phyloP scores from a whole-genome alignment of 1,140 invertebrate genomes.

The Streblospio benedicti region DNA sequence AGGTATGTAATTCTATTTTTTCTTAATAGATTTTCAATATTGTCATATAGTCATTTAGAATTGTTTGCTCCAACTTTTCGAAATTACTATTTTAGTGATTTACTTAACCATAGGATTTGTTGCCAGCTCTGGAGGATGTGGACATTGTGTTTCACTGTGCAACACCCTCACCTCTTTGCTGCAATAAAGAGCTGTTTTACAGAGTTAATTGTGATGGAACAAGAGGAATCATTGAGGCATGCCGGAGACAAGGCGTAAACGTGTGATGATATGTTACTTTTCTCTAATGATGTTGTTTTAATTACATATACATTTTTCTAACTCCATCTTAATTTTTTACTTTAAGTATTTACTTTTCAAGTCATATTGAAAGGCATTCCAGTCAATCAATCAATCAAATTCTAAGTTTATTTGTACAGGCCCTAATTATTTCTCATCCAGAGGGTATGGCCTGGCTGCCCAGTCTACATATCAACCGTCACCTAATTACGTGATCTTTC shows the following conservation, averaged over 20 bases:
- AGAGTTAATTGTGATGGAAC: conserved; percentile 37
- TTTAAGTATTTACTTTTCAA: no score
- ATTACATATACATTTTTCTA: not conserved
- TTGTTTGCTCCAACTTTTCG: not conserved
- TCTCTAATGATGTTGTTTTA: not conserved
- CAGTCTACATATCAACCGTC: no score
- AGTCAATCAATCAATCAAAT: no score
- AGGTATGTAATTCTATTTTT: conserved; percentile 19
- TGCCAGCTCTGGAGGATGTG: conserved; percentile 27
- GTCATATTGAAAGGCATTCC: no score
- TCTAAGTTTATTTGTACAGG: no score
- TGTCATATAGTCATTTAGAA: no score
- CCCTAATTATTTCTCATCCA: no score
- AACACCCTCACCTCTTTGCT: conserved; percentile 30
- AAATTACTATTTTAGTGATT: not conserved
- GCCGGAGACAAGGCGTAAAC: conserved; percentile 29
- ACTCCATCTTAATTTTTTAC: no score
- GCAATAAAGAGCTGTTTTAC: conserved; percentile 33
- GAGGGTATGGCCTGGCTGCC: no score
- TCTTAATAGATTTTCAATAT: not conserved
- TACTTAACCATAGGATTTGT: conserved; percentile 24
- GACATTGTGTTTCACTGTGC: conserved; percentile 35
- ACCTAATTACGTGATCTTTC: no score
- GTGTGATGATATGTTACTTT: conserved; percentile 16
- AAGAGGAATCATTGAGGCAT: conserved; percentile 26